Percentiles rank a stretch among this genome's conserved stretches.
Conservation (phyloP, 1,140 invertebrate species). For the Notospermus geniculatus region DNA sequence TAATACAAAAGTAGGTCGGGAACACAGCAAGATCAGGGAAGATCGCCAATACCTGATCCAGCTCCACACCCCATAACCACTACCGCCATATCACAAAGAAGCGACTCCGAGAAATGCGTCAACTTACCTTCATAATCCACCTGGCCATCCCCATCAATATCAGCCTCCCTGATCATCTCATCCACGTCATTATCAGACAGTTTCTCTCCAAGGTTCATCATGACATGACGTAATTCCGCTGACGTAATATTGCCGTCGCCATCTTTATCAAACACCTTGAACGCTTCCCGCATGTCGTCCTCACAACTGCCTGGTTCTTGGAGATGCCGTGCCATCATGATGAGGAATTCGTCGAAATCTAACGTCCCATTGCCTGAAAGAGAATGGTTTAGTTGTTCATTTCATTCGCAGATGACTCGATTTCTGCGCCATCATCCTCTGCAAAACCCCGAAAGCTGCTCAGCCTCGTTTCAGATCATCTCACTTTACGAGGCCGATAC, state of each 20-base stretch:
- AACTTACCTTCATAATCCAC: slow-evolving; percentile 13
- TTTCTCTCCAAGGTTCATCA: slow-evolving; percentile 98
- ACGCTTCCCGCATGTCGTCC: slow-evolving; percentile 69
- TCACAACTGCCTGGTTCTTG: not conserved
- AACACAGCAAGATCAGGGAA: too few species aligned
- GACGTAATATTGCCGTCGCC: slow-evolving; percentile 87
- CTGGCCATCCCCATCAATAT: slow-evolving; percentile 76
- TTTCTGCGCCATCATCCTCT: too few species aligned
- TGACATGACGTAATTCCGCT: slow-evolving; percentile 85
- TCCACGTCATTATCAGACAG: slow-evolving; percentile 97
- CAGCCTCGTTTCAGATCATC: too few species aligned
- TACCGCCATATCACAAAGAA: too few species aligned
- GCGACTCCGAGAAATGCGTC: too few species aligned
- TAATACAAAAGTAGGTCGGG: too few species aligned
- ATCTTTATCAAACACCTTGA: slow-evolving; percentile 81
- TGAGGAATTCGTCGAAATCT: slow-evolving; percentile 96
- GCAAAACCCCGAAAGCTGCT: too few species aligned
- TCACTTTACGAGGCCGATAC: too few species aligned
- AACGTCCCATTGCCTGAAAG: slow-evolving; percentile 89
- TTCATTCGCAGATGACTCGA: too few species aligned
- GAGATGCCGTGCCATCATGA: slow-evolving; percentile 64
- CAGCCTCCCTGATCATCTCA: slow-evolving; percentile 97
- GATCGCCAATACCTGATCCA: too few species aligned
- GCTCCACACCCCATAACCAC: too few species aligned
- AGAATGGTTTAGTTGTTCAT: too few species aligned